Evolutionary conservation across 2,797 vertebrate species (phyloP).

Genomic region (Cryptoblepharus egeriae): DNA sequence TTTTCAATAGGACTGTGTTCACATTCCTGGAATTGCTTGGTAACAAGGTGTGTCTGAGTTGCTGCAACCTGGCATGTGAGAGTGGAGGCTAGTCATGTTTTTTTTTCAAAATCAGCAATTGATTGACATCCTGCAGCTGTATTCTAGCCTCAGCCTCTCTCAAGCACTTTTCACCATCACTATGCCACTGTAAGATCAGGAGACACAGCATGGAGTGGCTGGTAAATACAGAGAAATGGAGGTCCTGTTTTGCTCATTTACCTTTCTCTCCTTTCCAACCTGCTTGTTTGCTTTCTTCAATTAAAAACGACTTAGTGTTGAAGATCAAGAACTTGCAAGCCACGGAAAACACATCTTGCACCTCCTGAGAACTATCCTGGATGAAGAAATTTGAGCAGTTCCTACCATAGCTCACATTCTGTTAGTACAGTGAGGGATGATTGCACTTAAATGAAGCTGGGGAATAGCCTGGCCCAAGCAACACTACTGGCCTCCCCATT

Average conservation of each 20-base stretch:
- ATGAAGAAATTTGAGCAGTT: conserved; percentile 50
- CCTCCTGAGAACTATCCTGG: conserved; percentile 23
- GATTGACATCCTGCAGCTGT: conserved; percentile 59
- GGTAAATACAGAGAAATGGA: conserved; percentile 54
- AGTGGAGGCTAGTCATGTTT: conserved; percentile 57
- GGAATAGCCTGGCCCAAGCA: conserved; percentile 28
- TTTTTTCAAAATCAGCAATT: conserved; percentile 59
- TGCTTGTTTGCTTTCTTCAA: conserved; percentile 51
- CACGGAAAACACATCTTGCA: conserved; percentile 38
- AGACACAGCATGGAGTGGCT: conserved; percentile 31
- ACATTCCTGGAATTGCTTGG: conserved; percentile 1
- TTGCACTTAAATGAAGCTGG: conserved; percentile 58
- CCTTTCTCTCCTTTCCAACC: conserved; percentile 65
- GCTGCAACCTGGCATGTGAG: conserved; percentile 60
- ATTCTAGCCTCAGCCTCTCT: conserved; percentile 63
- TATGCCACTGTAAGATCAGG: conserved; percentile 49
- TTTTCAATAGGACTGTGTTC: conserved; percentile 64
- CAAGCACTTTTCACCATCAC: conserved; percentile 60
- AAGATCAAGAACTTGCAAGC: conserved; percentile 46
- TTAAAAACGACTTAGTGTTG: conserved; percentile 53
- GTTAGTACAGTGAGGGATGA: conserved; percentile 49
- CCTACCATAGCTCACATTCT: conserved; percentile 24
- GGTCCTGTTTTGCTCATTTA: conserved; percentile 65
- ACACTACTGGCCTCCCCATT: conserved; percentile 38
- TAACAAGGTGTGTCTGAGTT: conserved; percentile 64